Conservation (phyloP, 2,888 invertebrate genomes). For the Spodoptera littoralis region DNA sequence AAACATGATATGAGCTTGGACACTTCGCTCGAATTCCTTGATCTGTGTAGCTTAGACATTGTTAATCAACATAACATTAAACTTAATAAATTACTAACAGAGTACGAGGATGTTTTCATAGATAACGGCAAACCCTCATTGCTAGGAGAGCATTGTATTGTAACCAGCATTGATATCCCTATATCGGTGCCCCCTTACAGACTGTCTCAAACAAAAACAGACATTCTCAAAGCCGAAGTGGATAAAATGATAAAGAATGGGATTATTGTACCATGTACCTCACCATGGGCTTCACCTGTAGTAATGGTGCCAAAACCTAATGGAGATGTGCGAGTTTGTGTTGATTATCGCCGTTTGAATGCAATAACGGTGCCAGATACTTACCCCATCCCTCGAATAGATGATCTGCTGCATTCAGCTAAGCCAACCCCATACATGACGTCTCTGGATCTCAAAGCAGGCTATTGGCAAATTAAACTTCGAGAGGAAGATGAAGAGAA, state of each 20-base stretch:
- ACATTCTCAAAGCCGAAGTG: constrained; percentile 7
- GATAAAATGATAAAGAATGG: constrained; percentile 1
- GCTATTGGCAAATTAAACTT: constrained; percentile 17
- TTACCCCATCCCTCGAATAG: constrained; percentile 18
- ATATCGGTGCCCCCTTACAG: constrained; percentile 17
- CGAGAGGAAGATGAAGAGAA: constrained; percentile 14
- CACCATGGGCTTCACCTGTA: constrained; percentile 67
- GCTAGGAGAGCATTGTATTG: constrained; percentile 26
- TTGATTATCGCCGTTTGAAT: constrained; percentile 50
- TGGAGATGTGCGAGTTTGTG: constrained; percentile 59
- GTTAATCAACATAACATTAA: too few relatives aligned
- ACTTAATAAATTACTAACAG: constrained; percentile 9
- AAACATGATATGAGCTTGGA: too few relatives aligned
- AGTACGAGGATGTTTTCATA: constrained; percentile 18
- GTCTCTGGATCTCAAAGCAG: constrained; percentile 10
- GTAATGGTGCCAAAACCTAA: constrained; percentile 67
- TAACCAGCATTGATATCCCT: constrained; percentile 25
- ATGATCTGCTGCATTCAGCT: constrained; percentile 5
- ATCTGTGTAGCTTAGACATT: too few relatives aligned
- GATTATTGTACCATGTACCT: constrained; percentile 11
- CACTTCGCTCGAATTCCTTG: too few relatives aligned
- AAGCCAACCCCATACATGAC: constrained; percentile 19
- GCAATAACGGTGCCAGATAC: constrained; percentile 13
- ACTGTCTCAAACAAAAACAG: constrained; percentile 8
- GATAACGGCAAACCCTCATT: constrained; percentile 3